Evolutionary conservation across 2,888 invertebrate genomes (phyloP), one percentile per base, ranked within the genome.

Genomic region (Drosophila helvetica): DNA sequence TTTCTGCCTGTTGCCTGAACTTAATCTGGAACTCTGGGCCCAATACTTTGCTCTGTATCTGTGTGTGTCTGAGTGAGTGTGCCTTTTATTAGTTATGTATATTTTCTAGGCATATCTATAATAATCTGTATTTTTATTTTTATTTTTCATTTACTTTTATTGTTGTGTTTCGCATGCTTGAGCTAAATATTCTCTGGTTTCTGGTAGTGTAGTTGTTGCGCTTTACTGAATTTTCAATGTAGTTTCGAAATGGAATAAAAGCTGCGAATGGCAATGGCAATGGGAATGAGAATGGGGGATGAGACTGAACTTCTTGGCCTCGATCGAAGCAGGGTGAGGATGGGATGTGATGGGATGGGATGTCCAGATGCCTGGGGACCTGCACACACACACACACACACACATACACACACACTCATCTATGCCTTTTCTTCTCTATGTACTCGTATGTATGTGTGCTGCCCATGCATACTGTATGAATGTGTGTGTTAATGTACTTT

Each of bases 141-240:
- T 65, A 52, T 7, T 25, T 25, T 25, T 7, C 25, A 25, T 57
- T 58, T 58, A 43, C 22, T n/a, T 57, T 65, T 65, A 52, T 57
- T 65, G 27, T 72, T 72, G 48, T 64, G 54, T 71, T 54, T 60
- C 45, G 52, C 54, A 60, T 73, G 72, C 65, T 66, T 66, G 60
- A 66, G 72, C 60, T 72, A 73, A 73, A 57, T 58, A 42, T 65
- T 57, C 38, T 57, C 30, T 47, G 38, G 33, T 25, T 59, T 59
- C 12, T 51, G 17, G 30, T 51, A 33, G 54, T 60, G 27, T 50
- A 33, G 54, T 60, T 60, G 30, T 43, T 46, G 15, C 27, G 45
- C 17, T 50, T 53, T 53, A 42, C 48, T 56, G 38, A 51, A 56
- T 56, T n/a, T 43, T 46, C 56, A 67, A 67, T 57, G 66, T 57